A percentile compares a stretch with the other conserved stretches of the same genome.
Conservation (phyloP, 2,888 invertebrate species). For the Ennomos erosarius region DNA sequence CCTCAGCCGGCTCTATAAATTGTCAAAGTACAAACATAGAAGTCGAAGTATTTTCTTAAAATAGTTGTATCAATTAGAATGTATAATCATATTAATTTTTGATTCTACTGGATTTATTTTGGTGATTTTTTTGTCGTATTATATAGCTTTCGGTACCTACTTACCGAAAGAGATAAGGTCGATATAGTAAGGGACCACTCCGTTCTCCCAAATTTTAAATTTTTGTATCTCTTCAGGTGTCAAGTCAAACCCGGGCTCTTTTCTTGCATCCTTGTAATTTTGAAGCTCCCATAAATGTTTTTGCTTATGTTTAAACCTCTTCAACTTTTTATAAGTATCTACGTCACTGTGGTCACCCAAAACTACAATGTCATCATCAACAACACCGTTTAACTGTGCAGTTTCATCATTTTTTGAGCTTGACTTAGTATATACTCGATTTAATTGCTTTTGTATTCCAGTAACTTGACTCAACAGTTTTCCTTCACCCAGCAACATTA, state of each 20-base stretch:
- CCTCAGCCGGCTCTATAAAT: too few species aligned
- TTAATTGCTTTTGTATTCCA: too few species aligned
- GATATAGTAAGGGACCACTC: slow-evolving; percentile 68
- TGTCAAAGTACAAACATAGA: too few species aligned
- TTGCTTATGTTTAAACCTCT: background rate
- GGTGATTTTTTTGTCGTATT: too few species aligned
- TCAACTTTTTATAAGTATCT: background rate
- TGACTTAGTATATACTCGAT: background rate
- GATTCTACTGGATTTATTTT: too few species aligned
- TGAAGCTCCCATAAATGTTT: slow-evolving; percentile 7
- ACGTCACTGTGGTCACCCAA: background rate
- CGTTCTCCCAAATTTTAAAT: slow-evolving; percentile 69
- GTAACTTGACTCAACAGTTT: background rate
- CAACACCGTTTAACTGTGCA: background rate
- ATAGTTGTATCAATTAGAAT: too few species aligned
- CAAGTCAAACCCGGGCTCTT: slow-evolving; percentile 54
- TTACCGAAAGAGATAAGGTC: slow-evolving; percentile 70
- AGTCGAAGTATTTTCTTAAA: too few species aligned
- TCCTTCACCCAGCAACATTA: background rate
- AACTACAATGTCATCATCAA: slow-evolving; percentile 9
- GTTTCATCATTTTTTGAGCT: background rate
- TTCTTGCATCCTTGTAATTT: slow-evolving; percentile 4
- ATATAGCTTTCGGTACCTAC: slow-evolving; percentile 23
- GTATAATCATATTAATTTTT: too few species aligned
- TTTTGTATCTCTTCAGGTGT: slow-evolving; percentile 46